phyloP scores from a whole-genome alignment of 2,797 vertebrate genomes.

The Austrolebias charrua region DNA sequence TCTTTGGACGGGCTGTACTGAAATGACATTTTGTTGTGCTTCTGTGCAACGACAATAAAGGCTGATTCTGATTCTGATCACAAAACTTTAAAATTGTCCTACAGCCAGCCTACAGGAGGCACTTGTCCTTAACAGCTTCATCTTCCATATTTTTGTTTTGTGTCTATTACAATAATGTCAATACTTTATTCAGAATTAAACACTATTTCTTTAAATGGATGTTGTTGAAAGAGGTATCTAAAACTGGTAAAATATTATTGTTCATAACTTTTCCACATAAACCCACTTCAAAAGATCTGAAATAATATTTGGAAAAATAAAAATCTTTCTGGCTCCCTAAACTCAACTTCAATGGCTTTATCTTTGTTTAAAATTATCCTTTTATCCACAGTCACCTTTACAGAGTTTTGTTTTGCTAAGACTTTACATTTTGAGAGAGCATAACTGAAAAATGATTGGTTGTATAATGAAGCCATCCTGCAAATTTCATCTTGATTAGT shows the following conservation, averaged over 20 bases:
- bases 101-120: too few relatives aligned
- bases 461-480: conserved; percentile 41
- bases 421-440: conserved; percentile 30
- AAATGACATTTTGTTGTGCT: too few relatives aligned
- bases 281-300: not conserved
- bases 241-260: not conserved
- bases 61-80: too few relatives aligned
- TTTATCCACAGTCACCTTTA: conserved; percentile 23
- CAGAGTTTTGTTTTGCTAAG: conserved; percentile 30
- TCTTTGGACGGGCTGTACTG: too few relatives aligned
- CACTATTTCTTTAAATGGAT: not conserved
- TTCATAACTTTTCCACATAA: not conserved
- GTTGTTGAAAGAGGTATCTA: not conserved
- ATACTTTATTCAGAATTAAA: too few relatives aligned
- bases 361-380: conserved; percentile 21
- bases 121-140: too few relatives aligned
- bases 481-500: conserved; percentile 45
- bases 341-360: conserved; percentile 21
- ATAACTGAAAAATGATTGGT: conserved; percentile 24
- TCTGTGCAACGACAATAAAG: too few relatives aligned
- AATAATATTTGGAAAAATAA: too few relatives aligned
- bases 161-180: too few relatives aligned
- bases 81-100: too few relatives aligned
- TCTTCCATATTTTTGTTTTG: too few relatives aligned
- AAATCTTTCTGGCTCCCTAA: conserved; percentile 37